Base-by-base conservation (phyloP, 2,888 invertebrate species). In the Pseudanteris insignis region DNA sequence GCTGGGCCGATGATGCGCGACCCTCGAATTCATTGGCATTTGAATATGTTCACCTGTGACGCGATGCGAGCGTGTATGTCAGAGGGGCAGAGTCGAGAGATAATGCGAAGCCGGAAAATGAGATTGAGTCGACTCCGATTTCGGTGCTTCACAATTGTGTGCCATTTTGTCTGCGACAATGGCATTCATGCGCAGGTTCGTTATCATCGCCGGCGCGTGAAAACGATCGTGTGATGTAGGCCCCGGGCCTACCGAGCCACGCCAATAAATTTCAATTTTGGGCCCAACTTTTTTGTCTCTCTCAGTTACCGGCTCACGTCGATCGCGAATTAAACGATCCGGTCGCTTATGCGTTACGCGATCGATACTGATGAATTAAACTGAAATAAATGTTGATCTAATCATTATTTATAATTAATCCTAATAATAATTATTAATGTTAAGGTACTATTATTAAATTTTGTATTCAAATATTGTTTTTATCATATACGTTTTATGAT, bases 11-110 rank as follows among this genome's bases (percentile, higher is more conserved):
- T 72, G 68, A 70, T 63, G 55, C 65, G 63, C 62, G 67, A 66
- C 67, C 69, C 69, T 65, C 54, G 59, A 66, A 67, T 70, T 68
- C 71, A 73, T 73, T 67, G 72, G 67, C 68, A 76, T 77, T 77
- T 75, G 71, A 77, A 77, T 77, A 72, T 70, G 77, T 76, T 73
- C 77, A 77, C 76, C 77, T 77, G 77, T 70, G 63, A 30, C 10
- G 46, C 53, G 14, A 38, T 32, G 61, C 21, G 38, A 37, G 43
- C 55, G 34, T 44, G 47, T 12, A 15, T 18, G 24, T 32, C 11
- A 57, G 60, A 60, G 60, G 64, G 53, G 60, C 41, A 48, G 44
- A 32, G 55, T 51, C 46, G 51, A 59, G 55, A 59, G 50, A 50
- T 50, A 55, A 50, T 61, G 48, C 34, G 44, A 59, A 63, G 63